Percentiles rank a stretch among this genome's conserved stretches.
Evolutionary conservation across 1,140 invertebrate genomes (phyloP).

Genomic region (Cyphomyrmex costatus): DNA sequence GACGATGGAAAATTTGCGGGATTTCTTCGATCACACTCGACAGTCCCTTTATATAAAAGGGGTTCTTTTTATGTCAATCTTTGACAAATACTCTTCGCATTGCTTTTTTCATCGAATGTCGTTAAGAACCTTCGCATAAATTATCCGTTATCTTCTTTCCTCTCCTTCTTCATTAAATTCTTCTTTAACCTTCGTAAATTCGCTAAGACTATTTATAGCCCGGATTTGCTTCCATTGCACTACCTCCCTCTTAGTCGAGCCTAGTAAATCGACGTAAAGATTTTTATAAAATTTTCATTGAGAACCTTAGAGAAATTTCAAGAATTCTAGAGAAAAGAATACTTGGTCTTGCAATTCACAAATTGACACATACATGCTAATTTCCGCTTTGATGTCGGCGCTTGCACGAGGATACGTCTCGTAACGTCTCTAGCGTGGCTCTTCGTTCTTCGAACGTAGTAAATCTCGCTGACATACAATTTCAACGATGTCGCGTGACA

Average conservation of each 20-base stretch:
- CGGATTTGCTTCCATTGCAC: not conserved
- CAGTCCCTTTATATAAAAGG: not conserved
- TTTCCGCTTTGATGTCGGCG: slow-evolving; percentile 10
- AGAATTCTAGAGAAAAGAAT: not conserved
- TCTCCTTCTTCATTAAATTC: not conserved
- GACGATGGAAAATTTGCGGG: slow-evolving; percentile 21
- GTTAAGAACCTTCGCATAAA: slow-evolving; percentile 6
- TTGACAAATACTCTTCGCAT: not conserved
- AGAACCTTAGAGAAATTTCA: not conserved
- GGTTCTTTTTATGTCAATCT: slow-evolving; percentile 45
- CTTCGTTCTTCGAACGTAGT: slow-evolving; percentile 42
- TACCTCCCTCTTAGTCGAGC: not conserved
- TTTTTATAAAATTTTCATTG: not conserved
- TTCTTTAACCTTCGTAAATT: slow-evolving; percentile 39
- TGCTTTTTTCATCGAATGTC: not conserved
- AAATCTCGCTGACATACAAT: slow-evolving; percentile 73
- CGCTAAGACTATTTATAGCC: not conserved
- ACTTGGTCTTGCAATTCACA: not conserved
- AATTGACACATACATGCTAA: slow-evolving; percentile 25
- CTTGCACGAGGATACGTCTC: not conserved
- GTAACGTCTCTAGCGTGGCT: not conserved
- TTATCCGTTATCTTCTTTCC: slow-evolving; percentile 12
- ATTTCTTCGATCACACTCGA: not conserved
- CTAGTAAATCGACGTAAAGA: not conserved
- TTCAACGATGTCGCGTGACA: slow-evolving; percentile 68